These are phyloP conservation scores for Sarcophilus harrisii DNA, from an alignment of 2,797 vertebrate species.

Conservation along the genomic window DNA sequence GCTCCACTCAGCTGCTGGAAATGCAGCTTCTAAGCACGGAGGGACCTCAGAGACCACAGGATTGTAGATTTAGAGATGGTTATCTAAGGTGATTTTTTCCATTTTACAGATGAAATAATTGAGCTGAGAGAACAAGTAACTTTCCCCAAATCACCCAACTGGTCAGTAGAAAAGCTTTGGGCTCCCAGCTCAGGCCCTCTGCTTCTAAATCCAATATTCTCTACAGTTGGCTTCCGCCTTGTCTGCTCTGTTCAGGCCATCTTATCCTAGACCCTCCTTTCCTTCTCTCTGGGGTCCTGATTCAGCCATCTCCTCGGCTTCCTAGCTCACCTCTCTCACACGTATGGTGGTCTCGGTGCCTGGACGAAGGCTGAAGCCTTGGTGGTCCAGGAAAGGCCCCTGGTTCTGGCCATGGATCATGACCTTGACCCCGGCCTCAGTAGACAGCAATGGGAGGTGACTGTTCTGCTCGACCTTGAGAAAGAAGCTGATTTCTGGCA, in stretches of 20 bases:
- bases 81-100: background rate
- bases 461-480: conserved; percentile 78
- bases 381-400: conserved; percentile 82
- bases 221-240: background rate
- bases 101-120: background rate
- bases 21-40: background rate
- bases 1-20: background rate
- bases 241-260: too few relatives aligned
- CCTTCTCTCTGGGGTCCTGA: background rate
- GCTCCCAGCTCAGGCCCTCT: background rate
- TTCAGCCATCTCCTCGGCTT: background rate
- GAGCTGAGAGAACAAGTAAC: background rate
- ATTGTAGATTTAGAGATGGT: background rate
- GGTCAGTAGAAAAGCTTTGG: background rate
- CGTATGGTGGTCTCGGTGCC: conserved; percentile 81
- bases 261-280: background rate
- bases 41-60: background rate
- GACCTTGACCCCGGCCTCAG: conserved; percentile 78
- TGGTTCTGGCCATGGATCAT: conserved; percentile 83
- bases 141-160: background rate
- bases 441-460: conserved; percentile 82
- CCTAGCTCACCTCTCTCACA: conserved; percentile 77
- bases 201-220: background rate
- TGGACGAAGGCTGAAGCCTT: conserved; percentile 82
- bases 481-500: conserved; percentile 82